Evolutionary conservation across 2,888 invertebrate genomes (phyloP).

Genomic region (Dorcus parallelipipedus): DNA sequence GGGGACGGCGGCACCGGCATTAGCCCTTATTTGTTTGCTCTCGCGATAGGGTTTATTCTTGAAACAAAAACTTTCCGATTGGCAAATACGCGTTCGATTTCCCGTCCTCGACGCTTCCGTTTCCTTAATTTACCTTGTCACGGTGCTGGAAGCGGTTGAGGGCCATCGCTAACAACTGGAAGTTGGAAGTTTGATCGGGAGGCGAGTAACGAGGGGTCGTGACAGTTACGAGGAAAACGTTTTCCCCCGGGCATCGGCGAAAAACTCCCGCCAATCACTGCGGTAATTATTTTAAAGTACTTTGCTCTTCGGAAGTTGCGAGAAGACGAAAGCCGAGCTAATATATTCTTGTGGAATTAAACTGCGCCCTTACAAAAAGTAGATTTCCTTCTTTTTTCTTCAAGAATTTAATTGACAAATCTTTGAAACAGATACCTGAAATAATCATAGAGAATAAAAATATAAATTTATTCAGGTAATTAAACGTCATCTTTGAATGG

Average conservation of each 20-base stretch:
- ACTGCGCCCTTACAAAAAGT: background rate
- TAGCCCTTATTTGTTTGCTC: conserved; percentile 22
- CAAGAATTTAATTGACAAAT: too few relatives aligned
- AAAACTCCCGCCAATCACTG: conserved; percentile 43
- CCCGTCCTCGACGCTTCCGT: background rate
- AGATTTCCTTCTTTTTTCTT: too few relatives aligned
- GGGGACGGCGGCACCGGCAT: conserved; percentile 14
- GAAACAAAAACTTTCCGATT: background rate
- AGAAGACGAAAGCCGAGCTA: conserved; percentile 4
- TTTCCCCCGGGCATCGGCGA: conserved; percentile 30
- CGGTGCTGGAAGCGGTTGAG: conserved; percentile 21
- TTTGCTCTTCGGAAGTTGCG: conserved; percentile 21
- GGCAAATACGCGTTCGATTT: background rate
- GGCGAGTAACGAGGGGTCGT: conserved; percentile 32
- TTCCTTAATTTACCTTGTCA: conserved; percentile 24
- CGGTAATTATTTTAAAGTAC: conserved; percentile 47
- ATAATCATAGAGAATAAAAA: too few relatives aligned
- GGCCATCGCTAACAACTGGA: conserved; percentile 20
- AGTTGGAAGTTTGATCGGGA: conserved; percentile 25
- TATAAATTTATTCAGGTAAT: too few relatives aligned
- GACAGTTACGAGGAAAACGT: conserved; percentile 40
- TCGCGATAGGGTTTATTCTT: conserved; percentile 19
- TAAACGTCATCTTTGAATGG: too few relatives aligned
- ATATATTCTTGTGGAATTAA: background rate
- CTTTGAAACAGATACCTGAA: too few relatives aligned